Evolutionary conservation across 1,140 invertebrate species (phyloP).

Genomic region (Drosophila mauritiana): DNA sequence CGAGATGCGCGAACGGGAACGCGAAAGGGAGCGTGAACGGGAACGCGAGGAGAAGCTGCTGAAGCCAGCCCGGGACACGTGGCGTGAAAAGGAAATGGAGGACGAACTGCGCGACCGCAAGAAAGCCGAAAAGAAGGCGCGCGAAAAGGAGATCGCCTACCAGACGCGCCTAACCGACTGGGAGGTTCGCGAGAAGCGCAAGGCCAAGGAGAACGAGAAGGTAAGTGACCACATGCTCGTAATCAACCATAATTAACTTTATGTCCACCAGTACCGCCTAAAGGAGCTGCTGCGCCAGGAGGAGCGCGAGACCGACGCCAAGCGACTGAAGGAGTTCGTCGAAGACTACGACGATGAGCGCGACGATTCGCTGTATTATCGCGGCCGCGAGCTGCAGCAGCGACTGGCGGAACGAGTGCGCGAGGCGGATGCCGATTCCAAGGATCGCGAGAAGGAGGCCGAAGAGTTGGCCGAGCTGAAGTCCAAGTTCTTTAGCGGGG

Average conservation of each 20-base stretch:
- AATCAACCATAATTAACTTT: no score
- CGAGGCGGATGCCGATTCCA: slow-evolving; percentile 95
- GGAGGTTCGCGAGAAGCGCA: slow-evolving; percentile 97
- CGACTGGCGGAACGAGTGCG: slow-evolving; percentile 95
- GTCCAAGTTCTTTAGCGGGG: slow-evolving; percentile 91
- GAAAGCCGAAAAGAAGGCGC: slow-evolving; percentile 94
- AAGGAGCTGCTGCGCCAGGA: slow-evolving; percentile 93
- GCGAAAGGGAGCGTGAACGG: slow-evolving; percentile 80
- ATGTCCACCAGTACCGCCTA: slow-evolving; percentile 88
- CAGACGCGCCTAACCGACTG: slow-evolving; percentile 94
- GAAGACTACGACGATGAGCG: slow-evolving; percentile 99
- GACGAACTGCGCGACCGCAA: slow-evolving; percentile 96
- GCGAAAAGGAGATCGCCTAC: slow-evolving; percentile 97
- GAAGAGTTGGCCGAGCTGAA: slow-evolving; percentile 96
- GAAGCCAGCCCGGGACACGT: slow-evolving; percentile 87
- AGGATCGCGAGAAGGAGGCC: slow-evolving; percentile 95
- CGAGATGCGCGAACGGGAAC: slow-evolving; percentile 84
- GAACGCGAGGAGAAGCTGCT: slow-evolving; percentile 85
- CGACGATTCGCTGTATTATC: slow-evolving; percentile 98
- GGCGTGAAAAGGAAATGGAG: slow-evolving; percentile 94
- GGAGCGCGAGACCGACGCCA: slow-evolving; percentile 95
- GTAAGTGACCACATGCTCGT: slow-evolving; percentile 18
- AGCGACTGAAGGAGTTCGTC: slow-evolving; percentile 97
- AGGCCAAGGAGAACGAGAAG: slow-evolving; percentile 96
- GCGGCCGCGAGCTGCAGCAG: slow-evolving; percentile 94